Base-by-base conservation (phyloP, 2,888 invertebrate genomes). In the Argynnis bischoffii region DNA sequence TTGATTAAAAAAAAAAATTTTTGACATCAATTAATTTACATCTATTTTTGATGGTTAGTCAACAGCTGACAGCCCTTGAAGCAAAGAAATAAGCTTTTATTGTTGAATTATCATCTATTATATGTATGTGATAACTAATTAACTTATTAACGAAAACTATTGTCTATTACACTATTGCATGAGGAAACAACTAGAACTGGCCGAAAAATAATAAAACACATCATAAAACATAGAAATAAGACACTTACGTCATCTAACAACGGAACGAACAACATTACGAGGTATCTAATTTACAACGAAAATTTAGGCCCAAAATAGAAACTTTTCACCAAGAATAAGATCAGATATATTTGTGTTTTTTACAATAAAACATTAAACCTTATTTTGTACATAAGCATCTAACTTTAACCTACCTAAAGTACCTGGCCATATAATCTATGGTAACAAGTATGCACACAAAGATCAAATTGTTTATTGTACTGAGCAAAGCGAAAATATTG, bases 381-480 rank as follows among this genome's bases (percentile, higher is more conserved):
- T 85, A 86, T 77, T 86, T 85, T 86, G 84, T 90, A 88, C 88
- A 89, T 81, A 88, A 89, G 89, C 86, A 82, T 79, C 86, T 87
- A 87, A 86, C 78, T 77, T 83, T 83, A 86, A 76, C 78, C 84
- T 89, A 89, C 79, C 83, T 89, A 88, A 76, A 87, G 86, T 88
- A 91, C 86, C 88, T 90, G 88, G 89, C 91, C 90, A 84, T 91
- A 88, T 81, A 80, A 79, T 84, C 91, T 91, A 91, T 91, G 92
- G 92, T 92, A 92, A 92, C 92, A 85, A 86, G 87, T 83, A 81
- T 83, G 87, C 80, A 84, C 78, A 80, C 81, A 78, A 83, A 84
- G 79, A 79, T 79, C 78, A 76, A 82, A 79, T 78, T 71, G 69
- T 69, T 63, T 75, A 80, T 82, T 82, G 82, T 84, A 85, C 82